These are phyloP conservation scores for Ceratina australensis DNA, from an alignment of 1,140 invertebrate genomes.

Conservation along the genomic window DNA sequence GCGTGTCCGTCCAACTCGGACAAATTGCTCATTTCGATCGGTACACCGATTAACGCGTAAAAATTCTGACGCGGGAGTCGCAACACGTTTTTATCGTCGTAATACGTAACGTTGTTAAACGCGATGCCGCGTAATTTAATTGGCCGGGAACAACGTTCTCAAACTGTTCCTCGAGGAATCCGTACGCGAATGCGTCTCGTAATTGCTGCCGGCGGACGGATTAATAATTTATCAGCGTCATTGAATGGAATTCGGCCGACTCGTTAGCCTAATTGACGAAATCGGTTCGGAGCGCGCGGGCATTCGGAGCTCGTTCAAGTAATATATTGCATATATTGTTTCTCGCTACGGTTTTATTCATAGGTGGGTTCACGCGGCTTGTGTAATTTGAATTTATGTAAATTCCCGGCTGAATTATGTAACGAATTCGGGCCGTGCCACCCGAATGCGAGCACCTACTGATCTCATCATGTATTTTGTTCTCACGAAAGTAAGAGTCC, in stretches of 20 bases:
- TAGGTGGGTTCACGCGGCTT: conserved; percentile 7
- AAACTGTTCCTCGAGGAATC: not conserved
- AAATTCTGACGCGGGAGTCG: not conserved
- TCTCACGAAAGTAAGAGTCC: not conserved
- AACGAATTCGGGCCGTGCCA: conserved; percentile 9
- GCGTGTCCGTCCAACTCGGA: conserved; percentile 61
- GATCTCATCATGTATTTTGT: conserved; percentile 8
- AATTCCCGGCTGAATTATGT: conserved; percentile 34
- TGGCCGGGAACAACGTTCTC: not conserved
- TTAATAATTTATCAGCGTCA: conserved; percentile 16
- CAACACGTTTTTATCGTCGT: not conserved
- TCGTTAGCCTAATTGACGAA: conserved; percentile 20
- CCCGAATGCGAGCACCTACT: not conserved
- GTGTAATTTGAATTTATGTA: conserved; percentile 63
- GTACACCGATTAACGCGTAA: not conserved
- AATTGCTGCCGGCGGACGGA: not conserved
- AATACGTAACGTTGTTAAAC: not conserved
- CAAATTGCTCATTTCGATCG: conserved; percentile 52
- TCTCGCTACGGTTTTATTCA: conserved; percentile 47
- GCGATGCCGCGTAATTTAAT: too few species aligned
- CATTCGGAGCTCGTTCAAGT: conserved; percentile 35
- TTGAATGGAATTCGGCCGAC: conserved; percentile 4
- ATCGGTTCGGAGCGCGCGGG: not conserved
- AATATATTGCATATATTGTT: conserved; percentile 50
- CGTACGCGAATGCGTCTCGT: not conserved